Evolutionary conservation across 2,888 invertebrate genomes (phyloP).

Genomic region (Philhelius pedissequus): DNA sequence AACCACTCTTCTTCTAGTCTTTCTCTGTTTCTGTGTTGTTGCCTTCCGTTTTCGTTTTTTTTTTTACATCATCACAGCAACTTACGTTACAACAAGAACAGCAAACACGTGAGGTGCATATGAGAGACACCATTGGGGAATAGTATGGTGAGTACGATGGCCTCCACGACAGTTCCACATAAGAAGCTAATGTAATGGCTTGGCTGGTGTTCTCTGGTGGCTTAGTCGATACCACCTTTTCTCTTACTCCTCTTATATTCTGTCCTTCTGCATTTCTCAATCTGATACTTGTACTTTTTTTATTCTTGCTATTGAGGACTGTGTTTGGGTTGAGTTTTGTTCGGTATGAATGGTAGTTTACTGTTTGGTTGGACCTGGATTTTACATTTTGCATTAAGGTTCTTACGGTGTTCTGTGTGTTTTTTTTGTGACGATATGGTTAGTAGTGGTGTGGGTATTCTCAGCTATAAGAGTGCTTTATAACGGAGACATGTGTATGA

Average conservation of each 20-base stretch:
- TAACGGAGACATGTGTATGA: constrained; percentile 65
- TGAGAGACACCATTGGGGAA: constrained; percentile 21
- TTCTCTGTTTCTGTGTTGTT: too few relatives aligned
- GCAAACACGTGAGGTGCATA: constrained; percentile 16
- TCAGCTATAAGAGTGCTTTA: constrained; percentile 50
- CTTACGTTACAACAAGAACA: constrained; percentile 23
- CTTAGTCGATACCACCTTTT: not conserved
- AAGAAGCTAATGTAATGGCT: constrained; percentile 44
- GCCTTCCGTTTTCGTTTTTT: not conserved
- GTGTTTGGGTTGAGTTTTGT: constrained; percentile 1
- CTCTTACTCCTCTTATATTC: not conserved
- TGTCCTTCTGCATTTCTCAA: constrained; percentile 3
- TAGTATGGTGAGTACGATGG: constrained; percentile 46
- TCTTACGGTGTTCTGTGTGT: constrained; percentile 61
- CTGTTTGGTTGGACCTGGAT: constrained; percentile 26
- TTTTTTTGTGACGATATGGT: constrained; percentile 8
- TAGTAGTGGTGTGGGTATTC: constrained; percentile 24
- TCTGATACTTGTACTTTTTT: not conserved
- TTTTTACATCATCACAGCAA: not conserved
- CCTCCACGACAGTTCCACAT: constrained; percentile 27
- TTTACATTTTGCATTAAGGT: constrained; percentile 56
- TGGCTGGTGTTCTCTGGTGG: not conserved
- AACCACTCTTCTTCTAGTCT: constrained; percentile 28
- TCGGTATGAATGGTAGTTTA: not conserved
- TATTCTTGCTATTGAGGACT: not conserved